Percentiles rank a stretch among this genome's conserved stretches.
Evolutionary conservation across 2,113 vertebrate species (phyloP).

Genomic region (Phalacrocorax carbo): DNA sequence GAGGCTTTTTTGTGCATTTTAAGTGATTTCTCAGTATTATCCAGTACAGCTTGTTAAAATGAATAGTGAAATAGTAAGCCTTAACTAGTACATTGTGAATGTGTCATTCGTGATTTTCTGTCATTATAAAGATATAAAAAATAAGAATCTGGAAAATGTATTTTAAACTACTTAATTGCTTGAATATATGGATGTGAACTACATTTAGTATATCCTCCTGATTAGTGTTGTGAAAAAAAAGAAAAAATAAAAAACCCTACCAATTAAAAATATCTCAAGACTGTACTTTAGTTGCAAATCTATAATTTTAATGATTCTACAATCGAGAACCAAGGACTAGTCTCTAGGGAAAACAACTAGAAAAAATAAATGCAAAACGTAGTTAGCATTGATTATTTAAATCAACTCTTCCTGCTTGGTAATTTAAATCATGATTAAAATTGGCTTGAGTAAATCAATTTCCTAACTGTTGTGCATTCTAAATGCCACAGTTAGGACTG

Average conservation of each 20-base stretch:
- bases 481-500: background rate
- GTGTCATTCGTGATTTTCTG: background rate
- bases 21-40: background rate
- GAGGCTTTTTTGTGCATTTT: background rate
- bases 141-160: background rate
- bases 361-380: background rate
- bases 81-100: background rate
- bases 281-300: background rate
- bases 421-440: slow-evolving; percentile 57
- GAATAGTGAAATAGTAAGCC: background rate
- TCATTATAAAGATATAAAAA: background rate
- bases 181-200: background rate
- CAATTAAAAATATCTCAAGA: background rate
- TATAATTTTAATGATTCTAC: background rate
- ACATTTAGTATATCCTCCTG: background rate
- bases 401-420: slow-evolving; percentile 38
- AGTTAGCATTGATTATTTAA: slow-evolving; percentile 46
- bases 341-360: background rate
- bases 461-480: background rate
- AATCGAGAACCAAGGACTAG: background rate
- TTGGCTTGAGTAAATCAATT: slow-evolving; percentile 6
- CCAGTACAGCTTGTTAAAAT: background rate
- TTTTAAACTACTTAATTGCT: slow-evolving; percentile 13
- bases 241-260: background rate
- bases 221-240: background rate